Evolutionary conservation across 2,797 vertebrate genomes (phyloP), one percentile per base, ranked within the genome.

Genomic region (Picus viridis): DNA sequence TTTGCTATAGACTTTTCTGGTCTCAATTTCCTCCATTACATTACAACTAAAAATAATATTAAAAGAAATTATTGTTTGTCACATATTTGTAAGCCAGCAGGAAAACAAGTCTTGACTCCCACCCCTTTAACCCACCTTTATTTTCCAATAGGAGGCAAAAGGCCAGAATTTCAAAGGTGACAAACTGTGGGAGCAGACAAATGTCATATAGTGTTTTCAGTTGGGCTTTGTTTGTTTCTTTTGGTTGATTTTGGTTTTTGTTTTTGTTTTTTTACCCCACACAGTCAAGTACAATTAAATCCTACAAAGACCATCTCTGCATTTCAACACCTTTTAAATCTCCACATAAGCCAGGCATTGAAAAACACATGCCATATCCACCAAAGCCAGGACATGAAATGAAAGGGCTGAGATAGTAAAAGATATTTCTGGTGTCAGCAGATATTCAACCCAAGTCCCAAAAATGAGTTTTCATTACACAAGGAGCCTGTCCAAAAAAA

Each of bases 1-100:
- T 91, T 72, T 63, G 94, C 90, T 91, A 64, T 76, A 30, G 92
- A 97, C 82, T 76, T 94, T 93, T 96, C 83, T 89, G 81, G 63
- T 94, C 83, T 96, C 81, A 88, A 94, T 90, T 68, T 74, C 73
- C 92, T 90, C 75, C 68, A 4, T 69, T 88, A 88, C 73, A 92
- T 41, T 71, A 80, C 83, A 68, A 92, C 23, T 16, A 72, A 91
- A 58, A 92, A 78, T 81, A 92, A 69, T 36, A 82, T 71, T 77
- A 45, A 89, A 87, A 93, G 87, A 79, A 85, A 78, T 32, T 63
- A 49, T 36, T 30, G 27, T 86, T 83, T 76, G 53, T 86, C 71
- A 91, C 71, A 27, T 86, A 54, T 94, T 87, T 88, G 62, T 59
- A 91, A 92, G 78, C 24, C 61, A 79, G 79, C 49, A 72, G 83